Percentiles rank a stretch among this genome's conserved stretches.
phyloP scores from a whole-genome alignment of 2,888 invertebrate genomes.

The Aphidius colemani region DNA sequence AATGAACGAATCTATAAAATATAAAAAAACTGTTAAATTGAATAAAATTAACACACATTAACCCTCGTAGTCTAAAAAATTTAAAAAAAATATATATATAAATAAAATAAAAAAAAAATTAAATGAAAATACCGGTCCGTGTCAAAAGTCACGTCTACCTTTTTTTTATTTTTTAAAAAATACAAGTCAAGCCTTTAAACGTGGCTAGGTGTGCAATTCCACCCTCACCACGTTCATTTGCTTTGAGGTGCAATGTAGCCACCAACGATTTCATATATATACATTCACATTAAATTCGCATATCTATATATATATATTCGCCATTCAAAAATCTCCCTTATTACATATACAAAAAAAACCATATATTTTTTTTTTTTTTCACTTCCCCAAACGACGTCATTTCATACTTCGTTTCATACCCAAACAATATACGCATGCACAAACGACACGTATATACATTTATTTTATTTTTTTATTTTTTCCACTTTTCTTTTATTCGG shows the following conservation, averaged over 20 bases:
- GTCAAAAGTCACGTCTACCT: conserved; percentile 13
- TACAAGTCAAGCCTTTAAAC: no score
- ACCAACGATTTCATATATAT: background rate
- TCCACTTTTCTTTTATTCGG: background rate
- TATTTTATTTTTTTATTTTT: background rate
- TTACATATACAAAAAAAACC: background rate
- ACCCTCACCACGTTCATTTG: background rate
- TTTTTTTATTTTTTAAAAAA: background rate
- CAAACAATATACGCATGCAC: no score
- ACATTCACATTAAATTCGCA: background rate
- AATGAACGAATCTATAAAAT: no score
- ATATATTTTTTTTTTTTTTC: no score
- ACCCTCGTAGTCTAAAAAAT: no score
- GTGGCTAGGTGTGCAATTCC: background rate
- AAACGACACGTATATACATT: no score
- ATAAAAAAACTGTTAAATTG: no score
- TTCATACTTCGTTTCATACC: conserved; percentile 10
- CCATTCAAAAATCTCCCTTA: background rate
- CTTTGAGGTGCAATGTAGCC: conserved; percentile 5
- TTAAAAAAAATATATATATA: no score
- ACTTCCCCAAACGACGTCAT: background rate
- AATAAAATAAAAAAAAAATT: no score
- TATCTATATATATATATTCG: background rate
- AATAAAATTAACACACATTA: no score
- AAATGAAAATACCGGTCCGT: no score